These are phyloP conservation scores for Calephelis nemesis DNA, from an alignment of 1,140 invertebrate species.

Conservation along the genomic window DNA sequence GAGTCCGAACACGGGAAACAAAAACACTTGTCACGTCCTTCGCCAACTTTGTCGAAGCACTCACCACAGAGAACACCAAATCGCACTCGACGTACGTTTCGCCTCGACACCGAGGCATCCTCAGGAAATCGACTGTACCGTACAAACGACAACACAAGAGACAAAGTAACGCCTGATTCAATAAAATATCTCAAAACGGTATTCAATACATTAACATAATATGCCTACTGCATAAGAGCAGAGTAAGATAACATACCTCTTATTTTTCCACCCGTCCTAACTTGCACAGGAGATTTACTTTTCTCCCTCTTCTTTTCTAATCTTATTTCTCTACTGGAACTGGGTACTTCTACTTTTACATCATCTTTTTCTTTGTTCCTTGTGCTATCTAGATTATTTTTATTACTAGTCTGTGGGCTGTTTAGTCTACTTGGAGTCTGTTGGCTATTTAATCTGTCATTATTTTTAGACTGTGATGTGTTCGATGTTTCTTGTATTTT, in stretches of 20 bases:
- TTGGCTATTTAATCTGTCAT: neutral
- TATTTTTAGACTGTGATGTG: neutral
- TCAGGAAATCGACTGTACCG: no score
- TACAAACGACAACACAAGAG: no score
- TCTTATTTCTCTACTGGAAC: conserved; percentile 20
- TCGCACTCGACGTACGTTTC: no score
- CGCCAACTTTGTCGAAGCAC: no score
- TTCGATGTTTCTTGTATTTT: neutral
- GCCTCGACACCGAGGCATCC: no score
- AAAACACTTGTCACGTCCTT: no score
- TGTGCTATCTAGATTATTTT: neutral
- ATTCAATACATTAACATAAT: no score
- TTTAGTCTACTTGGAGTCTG: neutral
- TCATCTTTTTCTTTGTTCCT: neutral
- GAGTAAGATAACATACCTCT: conserved; percentile 18
- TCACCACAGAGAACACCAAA: no score
- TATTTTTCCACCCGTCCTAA: conserved; percentile 6
- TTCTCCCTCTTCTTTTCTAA: conserved; percentile 19
- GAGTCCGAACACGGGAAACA: no score
- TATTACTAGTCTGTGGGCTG: neutral
- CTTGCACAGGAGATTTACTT: conserved; percentile 28
- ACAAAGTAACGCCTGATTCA: no score
- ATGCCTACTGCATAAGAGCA: no score
- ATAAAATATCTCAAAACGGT: no score
- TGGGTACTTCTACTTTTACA: neutral